Percentiles rank a stretch among this genome's conserved stretches.
phyloP scores from a whole-genome alignment of 2,113 vertebrate genomes.

The Silurus meridionalis region DNA sequence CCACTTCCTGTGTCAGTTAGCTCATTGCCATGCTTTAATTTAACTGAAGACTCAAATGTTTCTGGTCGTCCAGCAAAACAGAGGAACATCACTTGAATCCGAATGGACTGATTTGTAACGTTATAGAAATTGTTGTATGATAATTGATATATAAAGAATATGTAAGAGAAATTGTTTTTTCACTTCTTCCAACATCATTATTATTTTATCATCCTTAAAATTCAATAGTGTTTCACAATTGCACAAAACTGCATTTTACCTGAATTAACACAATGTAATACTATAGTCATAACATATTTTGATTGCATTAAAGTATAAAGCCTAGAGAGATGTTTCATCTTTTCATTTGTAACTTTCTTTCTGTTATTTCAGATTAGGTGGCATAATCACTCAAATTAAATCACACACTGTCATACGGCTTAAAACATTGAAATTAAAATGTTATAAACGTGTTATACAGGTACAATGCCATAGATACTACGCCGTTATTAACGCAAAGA shows the following conservation, averaged over 20 bases:
- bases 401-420: neutral
- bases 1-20: conserved; percentile 57
- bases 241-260: neutral
- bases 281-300: neutral
- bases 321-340: neutral
- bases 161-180: neutral
- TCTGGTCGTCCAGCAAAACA: neutral
- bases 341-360: neutral
- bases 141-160: neutral
- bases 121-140: neutral
- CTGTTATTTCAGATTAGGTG: neutral
- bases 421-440: neutral
- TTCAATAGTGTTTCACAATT: neutral
- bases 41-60: conserved; percentile 29
- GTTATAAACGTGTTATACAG: neutral
- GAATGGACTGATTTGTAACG: neutral
- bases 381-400: neutral
- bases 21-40: conserved; percentile 35
- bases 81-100: neutral
- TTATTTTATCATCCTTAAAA: neutral
- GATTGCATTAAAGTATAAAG: neutral
- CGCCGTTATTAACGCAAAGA: neutral
- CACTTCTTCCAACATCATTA: neutral
- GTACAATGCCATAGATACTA: neutral
- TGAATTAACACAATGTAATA: neutral